Evolutionary conservation across 2,888 invertebrate species (phyloP), one percentile per base, ranked within the genome.

Genomic region (Tromatobia lineatoria): DNA sequence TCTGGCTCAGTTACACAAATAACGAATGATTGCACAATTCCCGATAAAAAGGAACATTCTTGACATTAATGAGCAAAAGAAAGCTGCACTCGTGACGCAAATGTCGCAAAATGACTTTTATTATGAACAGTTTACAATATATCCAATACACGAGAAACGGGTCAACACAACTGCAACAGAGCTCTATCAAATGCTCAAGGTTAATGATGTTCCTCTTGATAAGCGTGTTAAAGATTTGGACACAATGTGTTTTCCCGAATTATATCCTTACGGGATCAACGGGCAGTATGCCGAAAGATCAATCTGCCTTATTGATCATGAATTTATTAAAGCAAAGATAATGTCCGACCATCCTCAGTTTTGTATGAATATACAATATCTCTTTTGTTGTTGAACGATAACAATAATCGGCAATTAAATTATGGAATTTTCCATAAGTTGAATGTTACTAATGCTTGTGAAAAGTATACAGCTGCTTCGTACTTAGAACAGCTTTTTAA

Each of bases 281-380:
- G 83, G 87, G 1, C 87, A 88, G 69, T 66, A 77, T 50, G 73
- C 80, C 29, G 20, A 82, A 42, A 66, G 88, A 50, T n/a, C 50
- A 50, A 20, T n/a, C n/a, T n/a, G n/a, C n/a, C n/a, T n/a, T n/a
- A n/a, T n/a, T n/a, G n/a, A n/a, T n/a, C n/a, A n/a, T 70, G 87
- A 88, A 64, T 88, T 80, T 20, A 88, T 88, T 18, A 90, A 90
- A 87, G 13, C 54, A 18, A 64, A 81, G 67, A 52, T 90, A 29
- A 86, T 85, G 85, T 90, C 90, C 8, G 86, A 85, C 52, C 86
- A 90, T 86, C 57, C 86, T n/a, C 74, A 83, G 71, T 91, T 89
- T 82, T 77, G 90, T 59, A 73, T 87, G 25, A 88, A 90, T 82
- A 66, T 79, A 20, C 89, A 89, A 74, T 90, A 89, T 80, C 50